These are phyloP conservation scores for Trichopria drosophilae DNA, from an alignment of 2,888 invertebrate species.

Conservation along the genomic window DNA sequence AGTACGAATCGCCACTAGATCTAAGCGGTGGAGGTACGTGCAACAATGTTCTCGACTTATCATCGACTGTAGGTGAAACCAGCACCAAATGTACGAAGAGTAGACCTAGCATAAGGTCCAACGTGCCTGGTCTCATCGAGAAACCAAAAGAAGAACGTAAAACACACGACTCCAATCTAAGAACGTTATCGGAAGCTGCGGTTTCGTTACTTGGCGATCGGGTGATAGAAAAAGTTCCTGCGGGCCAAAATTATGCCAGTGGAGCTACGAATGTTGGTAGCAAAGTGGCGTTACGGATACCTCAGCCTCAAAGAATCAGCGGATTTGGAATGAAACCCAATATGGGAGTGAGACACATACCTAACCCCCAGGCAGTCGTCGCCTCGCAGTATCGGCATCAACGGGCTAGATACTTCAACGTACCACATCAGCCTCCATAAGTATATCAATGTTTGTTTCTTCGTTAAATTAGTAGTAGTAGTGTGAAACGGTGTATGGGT, in stretches of 20 bases:
- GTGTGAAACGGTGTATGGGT: too few species aligned
- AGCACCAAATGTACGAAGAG: too few species aligned
- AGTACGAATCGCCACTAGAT: constrained; percentile 48
- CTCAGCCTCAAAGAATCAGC: constrained; percentile 50
- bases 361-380: constrained; percentile 57
- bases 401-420: constrained; percentile 43
- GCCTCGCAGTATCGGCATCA: constrained; percentile 54
- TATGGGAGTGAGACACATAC: constrained; percentile 57
- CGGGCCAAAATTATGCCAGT: constrained; percentile 27
- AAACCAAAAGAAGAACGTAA: constrained; percentile 43
- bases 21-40: constrained; percentile 44
- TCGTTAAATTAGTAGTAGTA: too few species aligned
- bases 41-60: constrained; percentile 45
- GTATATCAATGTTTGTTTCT: too few species aligned
- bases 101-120: too few species aligned
- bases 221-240: constrained; percentile 28
- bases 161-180: constrained; percentile 46
- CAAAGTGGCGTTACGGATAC: constrained; percentile 50
- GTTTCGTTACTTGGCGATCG: constrained; percentile 44
- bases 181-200: constrained; percentile 49
- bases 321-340: constrained; percentile 54
- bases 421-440: constrained; percentile 46
- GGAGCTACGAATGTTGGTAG: constrained; percentile 27
- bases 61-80: constrained; percentile 34
- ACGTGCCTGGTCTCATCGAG: constrained; percentile 27